Evolutionary conservation across 1,140 invertebrate genomes (phyloP), one percentile per base, ranked within the genome.

Genomic region (Diplogasteroides magnus): DNA sequence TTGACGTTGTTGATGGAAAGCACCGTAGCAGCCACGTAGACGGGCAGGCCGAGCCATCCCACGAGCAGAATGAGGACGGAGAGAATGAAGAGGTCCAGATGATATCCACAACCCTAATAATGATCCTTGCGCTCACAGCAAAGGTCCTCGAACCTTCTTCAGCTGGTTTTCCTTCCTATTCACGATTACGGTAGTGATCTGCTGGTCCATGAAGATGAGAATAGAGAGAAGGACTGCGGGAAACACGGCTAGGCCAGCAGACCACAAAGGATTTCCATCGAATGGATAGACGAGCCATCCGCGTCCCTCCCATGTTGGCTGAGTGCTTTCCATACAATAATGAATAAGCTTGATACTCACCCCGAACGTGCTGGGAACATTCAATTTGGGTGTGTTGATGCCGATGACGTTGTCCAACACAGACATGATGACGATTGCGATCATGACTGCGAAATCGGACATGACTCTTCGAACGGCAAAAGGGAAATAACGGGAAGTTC

Each of bases 1-100:
- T 97, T 96, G 0, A 98, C 94, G 83, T 99, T 95, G 82, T 96
- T 98, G 76, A 99, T 97, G 63, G 94, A 97, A 1, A 98, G 86
- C 1, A 99, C 96, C 0, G 95, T 98, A 0, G 94, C 95, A n/a
- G 95, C 95, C 2, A 89, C 88, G 83, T 96, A 96, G 91, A 94
- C 96, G 0, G 94, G 94, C 48, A 97, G 83, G 19, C 94, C 94
- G 88, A 98, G 90, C 0, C 93, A 79, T 1, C 94, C 95, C 83
- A 93, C 95, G 63, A 97, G 88, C 71, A 90, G 87, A 74, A 98
- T 97, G 26, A 97, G 84, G 61, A 94, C 88, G 0, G 91, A 88
- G 60, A 98, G 85, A 19, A 98, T 86, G 80, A 98, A 92, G 14
- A 98, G 86, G 85, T 98, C 96, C 78, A 98, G 86, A 84, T 98